Conservation (phyloP, 2,113 vertebrate species). For the Promerops cafer region DNA sequence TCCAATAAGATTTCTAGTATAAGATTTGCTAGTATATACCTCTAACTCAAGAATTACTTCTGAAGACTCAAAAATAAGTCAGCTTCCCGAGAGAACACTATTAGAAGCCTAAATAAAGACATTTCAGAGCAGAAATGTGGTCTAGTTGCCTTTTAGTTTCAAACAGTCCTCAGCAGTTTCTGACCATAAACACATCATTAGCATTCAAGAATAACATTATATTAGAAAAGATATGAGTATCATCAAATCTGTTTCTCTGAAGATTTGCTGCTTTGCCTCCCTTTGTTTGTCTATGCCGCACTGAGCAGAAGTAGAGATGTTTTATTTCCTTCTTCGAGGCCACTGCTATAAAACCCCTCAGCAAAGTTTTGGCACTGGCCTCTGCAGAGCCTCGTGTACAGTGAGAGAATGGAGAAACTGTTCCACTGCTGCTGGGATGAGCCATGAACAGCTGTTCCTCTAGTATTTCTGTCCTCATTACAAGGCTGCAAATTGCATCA, state of each 20-base stretch:
- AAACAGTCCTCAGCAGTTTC: background rate
- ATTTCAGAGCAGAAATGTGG: background rate
- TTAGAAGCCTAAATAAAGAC: background rate
- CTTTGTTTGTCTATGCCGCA: background rate
- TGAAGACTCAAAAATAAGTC: background rate
- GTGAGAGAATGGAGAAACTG: background rate
- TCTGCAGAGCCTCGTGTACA: background rate
- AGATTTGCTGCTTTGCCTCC: background rate
- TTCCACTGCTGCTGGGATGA: background rate
- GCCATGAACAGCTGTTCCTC: background rate
- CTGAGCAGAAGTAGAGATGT: background rate
- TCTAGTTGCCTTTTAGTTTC: background rate
- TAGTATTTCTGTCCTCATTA: slow-evolving; percentile 12
- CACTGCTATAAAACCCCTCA: background rate
- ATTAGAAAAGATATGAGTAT: background rate
- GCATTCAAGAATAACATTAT: background rate
- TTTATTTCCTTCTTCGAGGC: background rate
- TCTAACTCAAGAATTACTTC: background rate
- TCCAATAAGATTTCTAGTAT: background rate
- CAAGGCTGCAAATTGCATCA: background rate
- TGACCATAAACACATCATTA: background rate
- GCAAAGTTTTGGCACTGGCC: background rate
- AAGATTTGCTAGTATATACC: background rate
- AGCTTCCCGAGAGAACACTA: background rate
- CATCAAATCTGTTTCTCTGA: background rate